Base-by-base conservation (phyloP, 2,888 invertebrate species). In the Erannis defoliaria region DNA sequence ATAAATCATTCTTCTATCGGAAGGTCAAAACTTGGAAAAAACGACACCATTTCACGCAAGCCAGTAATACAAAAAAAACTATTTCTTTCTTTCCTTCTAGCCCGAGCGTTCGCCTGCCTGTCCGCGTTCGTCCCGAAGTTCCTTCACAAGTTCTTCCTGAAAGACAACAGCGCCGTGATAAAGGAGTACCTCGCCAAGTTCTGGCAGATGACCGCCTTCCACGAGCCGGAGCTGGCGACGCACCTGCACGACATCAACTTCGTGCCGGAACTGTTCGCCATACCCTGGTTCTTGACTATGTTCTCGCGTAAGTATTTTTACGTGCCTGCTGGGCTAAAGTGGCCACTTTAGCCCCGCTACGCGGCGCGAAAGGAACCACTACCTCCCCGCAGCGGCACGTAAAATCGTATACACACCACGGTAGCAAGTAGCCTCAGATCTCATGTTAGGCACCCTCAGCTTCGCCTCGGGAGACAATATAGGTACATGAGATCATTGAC, bases 241-340 rank as follows among this genome's bases (percentile, higher is more conserved):
- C 99, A 99, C 88, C 93, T 99, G 48, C 95, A 96, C 76, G 96
- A 96, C 14, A 99, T 99, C 72, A 97, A 96, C 79, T 99, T 99
- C 84, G 98, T 97, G 72, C 99, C 99, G 0, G 99, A 99, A 88
- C 93, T 99, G 14, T 99, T 99, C 89, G 98, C 99, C 18, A 99
- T 99, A 85, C 99, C 99, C 0, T 99, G 99, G 99, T 99, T 99
- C 85, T 94, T 99, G 33, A 99, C 99, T 5, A 98, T 99, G 97
- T 99, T 98, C 92, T 98, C 99, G 60, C 99, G 98, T 99, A 91
- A 96, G 97, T 95, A 26, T n/a, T n/a, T n/a, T n/a, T n/a, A n/a
- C n/a, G n/a, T n/a, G n/a, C n/a, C n/a, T n/a, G n/a, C n/a, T n/a
- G n/a, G n/a, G n/a, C n/a, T n/a, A n/a, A n/a, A n/a, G n/a, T n/a